Base-by-base conservation (phyloP, 1,140 invertebrate genomes). In the Drosophila mojavensis region DNA sequence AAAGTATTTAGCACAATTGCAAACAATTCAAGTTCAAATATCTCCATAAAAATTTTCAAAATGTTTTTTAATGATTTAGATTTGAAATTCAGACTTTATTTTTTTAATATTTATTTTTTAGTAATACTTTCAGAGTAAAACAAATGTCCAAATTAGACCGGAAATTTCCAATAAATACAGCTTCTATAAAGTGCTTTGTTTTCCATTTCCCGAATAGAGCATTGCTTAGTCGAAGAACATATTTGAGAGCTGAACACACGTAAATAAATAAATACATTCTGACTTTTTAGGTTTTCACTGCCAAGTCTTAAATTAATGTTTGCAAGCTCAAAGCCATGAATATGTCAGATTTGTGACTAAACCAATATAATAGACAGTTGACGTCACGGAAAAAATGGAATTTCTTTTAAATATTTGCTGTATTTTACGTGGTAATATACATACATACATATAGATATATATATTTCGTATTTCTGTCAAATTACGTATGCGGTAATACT, bases 321-420 rank as follows among this genome's bases (percentile, higher is more conserved):
- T 33, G 20, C 20, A 47, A 73, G 45, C 45, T 58, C 24, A 33
- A 30, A 59, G 30, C 60, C 61, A 58, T 66, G 45, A 60, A 51
- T 60, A 48, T 71, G 80, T 84, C 83, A 84, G 75, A 89, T 89
- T 89, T 84, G 89, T 89, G 84, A 89, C 84, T 78, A 80, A 84
- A 77, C 55, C 76, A 55, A 71, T 76, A 76, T 73, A 88, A 81
- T 78, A 81, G 80, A 74, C 80, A 81, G 79, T 89, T 89, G 80
- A 89, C 84, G 85, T 89, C 84, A 89, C 84, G 62, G 62, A 72
- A 75, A 75, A 78, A 79, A 73, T 83, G 84, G 78, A 90, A 89
- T 89, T 89, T 89, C 78, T 84, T 78, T 74, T 82, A 81, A 88
- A 79, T 83, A 71, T 86, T 79, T 78, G 70, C 79, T 74, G 78